A percentile compares a stretch with the other conserved stretches of the same genome.
These are phyloP conservation scores for Ochotona princeps DNA, from an alignment of 2,113 vertebrate genomes.

Conservation along the genomic window DNA sequence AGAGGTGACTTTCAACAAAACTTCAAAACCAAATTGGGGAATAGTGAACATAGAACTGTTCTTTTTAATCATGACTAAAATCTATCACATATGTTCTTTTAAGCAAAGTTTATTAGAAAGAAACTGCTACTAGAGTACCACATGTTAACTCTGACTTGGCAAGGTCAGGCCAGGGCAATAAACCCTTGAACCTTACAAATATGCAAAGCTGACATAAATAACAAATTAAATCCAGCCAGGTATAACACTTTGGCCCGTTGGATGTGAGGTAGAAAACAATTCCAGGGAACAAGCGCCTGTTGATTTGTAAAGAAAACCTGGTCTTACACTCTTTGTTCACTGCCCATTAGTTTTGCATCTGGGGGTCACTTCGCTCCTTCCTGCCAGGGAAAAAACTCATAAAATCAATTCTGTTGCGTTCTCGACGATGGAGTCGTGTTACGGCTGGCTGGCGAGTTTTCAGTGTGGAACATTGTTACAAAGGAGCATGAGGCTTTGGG, in stretches of 20 bases:
- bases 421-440: neutral
- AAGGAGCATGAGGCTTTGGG: neutral
- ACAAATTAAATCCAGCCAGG: constrained; percentile 92
- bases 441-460: neutral
- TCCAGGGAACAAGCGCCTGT: constrained; percentile 81
- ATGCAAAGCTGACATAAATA: constrained; percentile 93
- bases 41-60: constrained; percentile 87
- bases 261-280: constrained; percentile 82
- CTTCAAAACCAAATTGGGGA: constrained; percentile 88
- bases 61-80: constrained; percentile 91
- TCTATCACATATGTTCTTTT: constrained; percentile 91
- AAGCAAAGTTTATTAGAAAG: constrained; percentile 92
- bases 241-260: constrained; percentile 84
- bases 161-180: constrained; percentile 91
- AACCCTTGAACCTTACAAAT: constrained; percentile 93
- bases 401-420: constrained; percentile 79
- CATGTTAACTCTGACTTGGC: constrained; percentile 91
- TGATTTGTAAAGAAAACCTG: constrained; percentile 83
- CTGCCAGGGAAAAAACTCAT: constrained; percentile 75
- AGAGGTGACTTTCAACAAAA: constrained; percentile 87
- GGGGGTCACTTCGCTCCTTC: constrained; percentile 75
- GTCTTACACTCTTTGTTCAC: constrained; percentile 82
- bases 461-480: neutral
- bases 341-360: constrained; percentile 82
- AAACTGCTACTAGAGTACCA: constrained; percentile 90